Percentiles rank a stretch among this genome's conserved stretches.
Evolutionary conservation across 2,888 invertebrate species (phyloP).

Genomic region (Himalopsyche japonica): DNA sequence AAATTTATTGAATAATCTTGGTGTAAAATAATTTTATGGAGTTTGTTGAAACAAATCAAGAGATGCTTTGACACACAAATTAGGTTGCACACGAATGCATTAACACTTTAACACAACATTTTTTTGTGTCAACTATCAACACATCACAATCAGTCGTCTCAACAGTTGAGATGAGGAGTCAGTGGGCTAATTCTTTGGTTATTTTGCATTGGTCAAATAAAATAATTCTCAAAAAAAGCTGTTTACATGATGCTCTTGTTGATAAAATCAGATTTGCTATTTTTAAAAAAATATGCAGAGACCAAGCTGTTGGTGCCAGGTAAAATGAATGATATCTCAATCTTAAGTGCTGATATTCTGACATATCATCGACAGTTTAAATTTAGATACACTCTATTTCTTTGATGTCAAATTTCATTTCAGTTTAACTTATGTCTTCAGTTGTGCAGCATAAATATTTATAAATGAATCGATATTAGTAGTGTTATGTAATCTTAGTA

Average conservation of each 20-base stretch:
- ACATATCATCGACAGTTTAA: not conserved
- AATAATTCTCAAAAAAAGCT: no score
- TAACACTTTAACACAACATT: no score
- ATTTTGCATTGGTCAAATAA: no score
- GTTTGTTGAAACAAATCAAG: no score
- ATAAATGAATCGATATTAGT: not conserved
- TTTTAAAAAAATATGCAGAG: not conserved
- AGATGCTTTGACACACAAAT: no score
- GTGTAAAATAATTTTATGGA: no score
- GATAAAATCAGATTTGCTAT: not conserved
- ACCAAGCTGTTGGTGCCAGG: not conserved
- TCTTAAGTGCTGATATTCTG: not conserved
- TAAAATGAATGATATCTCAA: not conserved
- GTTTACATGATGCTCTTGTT: not conserved
- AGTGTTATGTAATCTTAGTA: not conserved
- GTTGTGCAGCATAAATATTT: not conserved
- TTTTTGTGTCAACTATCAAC: no score
- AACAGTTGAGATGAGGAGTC: no score
- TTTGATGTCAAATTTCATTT: not conserved
- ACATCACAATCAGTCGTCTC: no score
- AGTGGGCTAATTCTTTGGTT: no score
- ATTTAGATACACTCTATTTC: not conserved
- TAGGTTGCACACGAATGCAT: no score
- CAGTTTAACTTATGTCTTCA: not conserved
- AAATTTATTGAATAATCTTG: no score